Percentiles rank a stretch among this genome's conserved stretches.
Conservation (phyloP, 2,888 invertebrate species). For the Ariolimax columbianus region DNA sequence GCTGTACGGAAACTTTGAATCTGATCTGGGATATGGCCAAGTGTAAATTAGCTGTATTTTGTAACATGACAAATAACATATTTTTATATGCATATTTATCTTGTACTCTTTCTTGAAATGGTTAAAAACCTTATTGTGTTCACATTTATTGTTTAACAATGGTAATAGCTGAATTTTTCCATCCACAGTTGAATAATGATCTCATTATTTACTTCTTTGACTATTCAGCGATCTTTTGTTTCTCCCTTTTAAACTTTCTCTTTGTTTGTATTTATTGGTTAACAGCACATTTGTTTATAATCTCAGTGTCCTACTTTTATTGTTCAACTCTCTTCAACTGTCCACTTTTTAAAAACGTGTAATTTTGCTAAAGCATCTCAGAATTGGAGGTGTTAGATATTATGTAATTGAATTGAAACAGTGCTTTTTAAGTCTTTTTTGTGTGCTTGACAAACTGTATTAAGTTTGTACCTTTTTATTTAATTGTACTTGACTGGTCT, state of each 20-base stretch:
- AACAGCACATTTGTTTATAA: no score
- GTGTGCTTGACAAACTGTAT: no score
- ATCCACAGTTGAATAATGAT: background rate
- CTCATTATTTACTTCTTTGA: conserved; percentile 12
- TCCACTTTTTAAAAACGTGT: no score
- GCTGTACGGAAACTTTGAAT: background rate
- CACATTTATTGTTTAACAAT: background rate
- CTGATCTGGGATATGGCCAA: conserved; percentile 7
- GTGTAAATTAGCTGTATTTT: conserved; percentile 23
- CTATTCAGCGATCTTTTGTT: conserved; percentile 5
- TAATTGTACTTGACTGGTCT: background rate
- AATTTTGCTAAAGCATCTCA: no score
- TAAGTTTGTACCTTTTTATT: no score
- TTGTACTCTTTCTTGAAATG: conserved; percentile 34
- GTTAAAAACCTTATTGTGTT: conserved; percentile 31
- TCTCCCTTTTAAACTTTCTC: no score
- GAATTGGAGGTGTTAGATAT: no score
- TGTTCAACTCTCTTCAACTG: no score
- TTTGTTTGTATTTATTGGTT: no score
- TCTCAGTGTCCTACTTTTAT: no score
- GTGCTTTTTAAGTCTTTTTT: no score
- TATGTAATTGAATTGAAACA: no score
- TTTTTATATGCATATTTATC: conserved; percentile 39
- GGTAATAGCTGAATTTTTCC: background rate
- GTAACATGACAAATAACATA: conserved; percentile 27